Evolutionary conservation across 2,888 invertebrate genomes (phyloP).

Genomic region (Lithophane semibrunnea): DNA sequence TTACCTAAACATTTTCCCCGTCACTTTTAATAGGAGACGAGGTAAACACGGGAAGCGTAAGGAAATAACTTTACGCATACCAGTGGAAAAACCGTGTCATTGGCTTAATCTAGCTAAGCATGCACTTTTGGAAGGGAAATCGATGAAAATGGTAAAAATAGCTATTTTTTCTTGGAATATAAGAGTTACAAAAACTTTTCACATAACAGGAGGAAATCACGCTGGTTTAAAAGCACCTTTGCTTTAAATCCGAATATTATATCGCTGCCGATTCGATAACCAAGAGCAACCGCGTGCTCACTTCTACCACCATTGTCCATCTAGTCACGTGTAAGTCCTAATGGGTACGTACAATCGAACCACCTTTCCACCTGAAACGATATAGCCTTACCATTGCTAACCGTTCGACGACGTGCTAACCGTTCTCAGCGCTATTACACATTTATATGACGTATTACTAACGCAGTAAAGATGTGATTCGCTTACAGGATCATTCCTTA

Average conservation of each 20-base stretch:
- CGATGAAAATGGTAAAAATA: background rate
- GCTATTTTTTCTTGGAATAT: too few relatives aligned
- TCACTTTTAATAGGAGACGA: conserved; percentile 32
- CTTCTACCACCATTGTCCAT: conserved; percentile 46
- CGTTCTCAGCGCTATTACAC: conserved; percentile 54
- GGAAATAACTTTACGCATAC: conserved; percentile 31
- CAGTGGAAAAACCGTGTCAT: conserved; percentile 26
- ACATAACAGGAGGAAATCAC: background rate
- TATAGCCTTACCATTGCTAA: conserved; percentile 62
- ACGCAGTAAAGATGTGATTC: conserved; percentile 65
- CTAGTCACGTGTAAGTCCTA: conserved; percentile 64
- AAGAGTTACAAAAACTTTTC: background rate
- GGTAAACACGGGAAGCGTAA: conserved; percentile 14
- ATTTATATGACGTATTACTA: conserved; percentile 67
- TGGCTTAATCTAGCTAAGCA: conserved; percentile 1
- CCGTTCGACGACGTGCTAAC: conserved; percentile 55
- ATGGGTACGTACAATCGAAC: conserved; percentile 63
- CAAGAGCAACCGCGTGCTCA: conserved; percentile 6
- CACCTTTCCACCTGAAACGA: conserved; percentile 58
- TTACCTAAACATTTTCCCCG: conserved; percentile 4
- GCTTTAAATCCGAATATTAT: conserved; percentile 32
- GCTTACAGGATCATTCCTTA: conserved; percentile 57
- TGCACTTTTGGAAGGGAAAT: background rate
- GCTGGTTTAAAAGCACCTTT: background rate
- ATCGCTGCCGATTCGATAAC: conserved; percentile 26